Percentiles rank a stretch among this genome's conserved stretches.
Conservation (phyloP, 2,888 invertebrate genomes). For the Campopleginae sp. region DNA sequence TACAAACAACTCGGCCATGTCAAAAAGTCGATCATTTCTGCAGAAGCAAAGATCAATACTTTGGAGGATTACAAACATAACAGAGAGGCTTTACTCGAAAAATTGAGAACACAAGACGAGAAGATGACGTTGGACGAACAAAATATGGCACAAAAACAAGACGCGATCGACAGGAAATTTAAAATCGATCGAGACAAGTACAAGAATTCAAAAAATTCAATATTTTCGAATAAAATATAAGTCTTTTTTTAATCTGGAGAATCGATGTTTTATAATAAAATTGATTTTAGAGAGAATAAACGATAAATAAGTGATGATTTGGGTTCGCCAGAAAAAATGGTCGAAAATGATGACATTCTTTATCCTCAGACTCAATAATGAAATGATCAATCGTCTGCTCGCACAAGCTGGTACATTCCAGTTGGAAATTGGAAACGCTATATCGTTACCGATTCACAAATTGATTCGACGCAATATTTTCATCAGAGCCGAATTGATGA, state of each 20-base stretch:
- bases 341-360: background rate
- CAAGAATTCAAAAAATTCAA: background rate
- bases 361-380: slow-evolving; percentile 76
- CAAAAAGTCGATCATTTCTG: slow-evolving; percentile 15
- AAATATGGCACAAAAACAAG: slow-evolving; percentile 68
- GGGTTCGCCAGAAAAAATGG: background rate
- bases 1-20: background rate
- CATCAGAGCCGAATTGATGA: slow-evolving; percentile 73
- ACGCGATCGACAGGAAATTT: slow-evolving; percentile 73
- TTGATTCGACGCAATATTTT: slow-evolving; percentile 78
- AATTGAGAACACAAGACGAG: slow-evolving; percentile 69
- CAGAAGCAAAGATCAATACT: slow-evolving; percentile 78
- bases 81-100: slow-evolving; percentile 72
- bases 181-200: slow-evolving; percentile 78
- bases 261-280: background rate
- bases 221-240: no score
- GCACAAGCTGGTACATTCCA: slow-evolving; percentile 74
- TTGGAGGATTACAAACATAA: slow-evolving; percentile 78
- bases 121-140: slow-evolving; percentile 70
- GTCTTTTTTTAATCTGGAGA: no score
- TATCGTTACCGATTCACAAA: slow-evolving; percentile 73
- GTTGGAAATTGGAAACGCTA: slow-evolving; percentile 69
- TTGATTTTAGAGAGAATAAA: background rate
- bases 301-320: background rate
- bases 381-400: slow-evolving; percentile 75